phyloP scores from a whole-genome alignment of 2,797 vertebrate genomes.

The Glossophaga mutica region DNA sequence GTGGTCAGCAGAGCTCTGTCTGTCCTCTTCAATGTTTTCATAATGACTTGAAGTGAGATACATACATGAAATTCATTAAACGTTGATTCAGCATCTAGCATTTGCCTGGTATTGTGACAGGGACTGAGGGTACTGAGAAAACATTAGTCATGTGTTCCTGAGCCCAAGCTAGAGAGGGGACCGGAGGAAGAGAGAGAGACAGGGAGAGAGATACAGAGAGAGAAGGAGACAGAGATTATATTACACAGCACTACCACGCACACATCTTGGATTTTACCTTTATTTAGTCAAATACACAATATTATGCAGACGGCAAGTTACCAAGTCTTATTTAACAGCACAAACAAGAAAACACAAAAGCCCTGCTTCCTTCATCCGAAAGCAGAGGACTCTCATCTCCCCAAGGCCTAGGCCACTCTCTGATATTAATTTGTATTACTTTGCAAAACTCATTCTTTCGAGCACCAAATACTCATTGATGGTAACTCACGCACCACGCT shows the following conservation, averaged over 20 bases:
- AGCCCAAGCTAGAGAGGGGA: background rate
- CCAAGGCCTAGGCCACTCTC: background rate
- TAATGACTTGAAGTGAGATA: background rate
- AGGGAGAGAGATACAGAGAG: background rate
- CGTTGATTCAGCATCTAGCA: background rate
- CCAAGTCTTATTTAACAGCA: background rate
- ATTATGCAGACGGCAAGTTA: background rate
- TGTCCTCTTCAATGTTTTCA: slow-evolving; percentile 57
- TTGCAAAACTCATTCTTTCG: background rate
- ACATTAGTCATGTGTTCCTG: background rate
- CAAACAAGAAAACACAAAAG: background rate
- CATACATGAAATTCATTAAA: slow-evolving; percentile 12
- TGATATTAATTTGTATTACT: background rate
- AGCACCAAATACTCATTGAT: background rate
- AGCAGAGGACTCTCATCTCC: background rate
- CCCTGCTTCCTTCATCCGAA: background rate
- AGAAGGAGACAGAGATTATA: background rate
- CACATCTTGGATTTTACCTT: background rate
- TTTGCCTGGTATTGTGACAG: background rate
- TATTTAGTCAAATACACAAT: background rate
- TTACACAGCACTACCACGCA: background rate
- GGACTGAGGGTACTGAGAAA: background rate
- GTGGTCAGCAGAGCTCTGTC: slow-evolving; percentile 39
- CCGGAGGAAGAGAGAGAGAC: too few relatives aligned
- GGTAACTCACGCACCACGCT: background rate